These are phyloP conservation scores for Villa cingulata DNA, from an alignment of 2,888 invertebrate genomes.

Conservation along the genomic window DNA sequence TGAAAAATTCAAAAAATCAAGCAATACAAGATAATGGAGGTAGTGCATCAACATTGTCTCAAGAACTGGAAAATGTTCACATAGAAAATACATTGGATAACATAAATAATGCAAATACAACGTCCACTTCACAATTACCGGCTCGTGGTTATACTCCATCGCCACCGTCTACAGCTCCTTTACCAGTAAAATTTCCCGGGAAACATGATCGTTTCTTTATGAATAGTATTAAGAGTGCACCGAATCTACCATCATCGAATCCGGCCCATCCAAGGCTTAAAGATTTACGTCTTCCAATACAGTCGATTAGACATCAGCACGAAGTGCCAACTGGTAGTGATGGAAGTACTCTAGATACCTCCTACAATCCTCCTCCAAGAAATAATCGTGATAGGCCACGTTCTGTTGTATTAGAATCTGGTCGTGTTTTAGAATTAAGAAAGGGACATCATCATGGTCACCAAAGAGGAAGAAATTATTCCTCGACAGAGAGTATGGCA, in stretches of 20 bases:
- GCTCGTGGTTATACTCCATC: conserved; percentile 64
- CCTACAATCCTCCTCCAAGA: conserved; percentile 37
- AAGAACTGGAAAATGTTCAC: conserved; percentile 49
- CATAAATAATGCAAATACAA: conserved; percentile 34
- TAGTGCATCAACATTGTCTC: conserved; percentile 20
- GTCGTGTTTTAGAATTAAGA: conserved; percentile 59
- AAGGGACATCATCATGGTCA: conserved; percentile 38
- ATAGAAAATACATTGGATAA: conserved; percentile 41
- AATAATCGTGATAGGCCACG: conserved; percentile 59
- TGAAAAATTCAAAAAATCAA: conserved; percentile 34
- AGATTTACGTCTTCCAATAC: conserved; percentile 59
- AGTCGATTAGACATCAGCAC: conserved; percentile 44
- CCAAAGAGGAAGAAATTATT: conserved; percentile 33
- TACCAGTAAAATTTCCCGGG: conserved; percentile 65
- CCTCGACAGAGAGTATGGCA: conserved; percentile 74
- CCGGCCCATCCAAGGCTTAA: conserved; percentile 57
- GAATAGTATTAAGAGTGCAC: conserved; percentile 70
- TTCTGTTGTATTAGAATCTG: conserved; percentile 44
- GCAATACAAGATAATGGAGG: conserved; percentile 20
- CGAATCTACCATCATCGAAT: conserved; percentile 54
- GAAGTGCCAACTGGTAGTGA: conserved; percentile 47
- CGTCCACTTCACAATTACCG: conserved; percentile 47
- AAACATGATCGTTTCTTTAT: conserved; percentile 48
- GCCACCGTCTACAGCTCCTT: conserved; percentile 70
- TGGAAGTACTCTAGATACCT: conserved; percentile 44